These are phyloP conservation scores for Columba guinea DNA, from an alignment of 2,797 vertebrate genomes.

Conservation along the genomic window DNA sequence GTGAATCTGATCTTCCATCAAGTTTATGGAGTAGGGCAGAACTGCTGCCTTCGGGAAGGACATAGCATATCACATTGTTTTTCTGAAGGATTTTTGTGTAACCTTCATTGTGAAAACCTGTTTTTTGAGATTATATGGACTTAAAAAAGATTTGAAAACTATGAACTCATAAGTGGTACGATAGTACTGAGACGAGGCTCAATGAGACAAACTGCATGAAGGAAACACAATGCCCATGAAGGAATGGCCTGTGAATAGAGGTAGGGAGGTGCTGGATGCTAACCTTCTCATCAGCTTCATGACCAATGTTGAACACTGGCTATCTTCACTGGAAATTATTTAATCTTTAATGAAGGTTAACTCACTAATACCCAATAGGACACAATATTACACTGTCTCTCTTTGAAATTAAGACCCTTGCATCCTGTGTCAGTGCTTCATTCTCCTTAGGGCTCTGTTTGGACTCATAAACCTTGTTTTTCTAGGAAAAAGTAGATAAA, in stretches of 20 bases:
- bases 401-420: not conserved
- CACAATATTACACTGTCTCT: not conserved
- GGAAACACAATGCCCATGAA: not conserved
- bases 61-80: not conserved
- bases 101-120: not conserved
- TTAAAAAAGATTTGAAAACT: not conserved
- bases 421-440: not conserved
- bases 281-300: not conserved
- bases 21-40: not conserved
- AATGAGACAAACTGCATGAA: not conserved
- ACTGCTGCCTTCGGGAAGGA: not conserved
- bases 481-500: not conserved
- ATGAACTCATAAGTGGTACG: not conserved
- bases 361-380: not conserved
- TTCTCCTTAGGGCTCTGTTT: not conserved
- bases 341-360: not conserved
- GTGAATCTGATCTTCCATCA: not conserved
- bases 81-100: not conserved
- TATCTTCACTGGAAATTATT: not conserved
- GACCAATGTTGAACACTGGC: not conserved
- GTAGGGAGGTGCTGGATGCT: not conserved
- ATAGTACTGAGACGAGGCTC: not conserved
- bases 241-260: not conserved
- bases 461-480: not conserved
- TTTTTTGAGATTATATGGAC: accelerated